Base-by-base conservation (phyloP, 1,140 invertebrate genomes). In the Drosophila watanabei region DNA sequence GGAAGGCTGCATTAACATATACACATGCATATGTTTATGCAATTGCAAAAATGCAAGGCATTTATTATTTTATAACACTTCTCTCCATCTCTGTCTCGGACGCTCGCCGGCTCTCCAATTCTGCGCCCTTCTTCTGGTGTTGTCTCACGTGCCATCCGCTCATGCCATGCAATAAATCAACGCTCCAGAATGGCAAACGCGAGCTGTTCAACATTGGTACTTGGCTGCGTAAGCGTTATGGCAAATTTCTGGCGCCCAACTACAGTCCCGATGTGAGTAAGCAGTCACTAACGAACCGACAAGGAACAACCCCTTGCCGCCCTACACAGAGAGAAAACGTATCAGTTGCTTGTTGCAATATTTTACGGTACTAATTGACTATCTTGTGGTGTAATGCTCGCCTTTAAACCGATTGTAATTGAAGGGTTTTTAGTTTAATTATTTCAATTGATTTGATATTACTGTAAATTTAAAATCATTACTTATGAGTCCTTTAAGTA, bases 201-300 rank as follows among this genome's bases (percentile, higher is more conserved):
- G 93, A 95, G 69, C 94, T 96, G 54, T 97, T 95, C 84, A 93
- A 95, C 80, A 94, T 94, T 78, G 96, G 96, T 35, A 82, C 94
- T 66, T 96, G 94, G 87, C 80, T 97, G 18, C 93, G 96, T 70
- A 79, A 94, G 71, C 94, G 95, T 66, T 97, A 96, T 79, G 92
- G 94, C 39, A 79, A 93, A 49, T 96, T 96, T 85, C 83, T 97
- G 52, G 95, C 95, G 7, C 89, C 92, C n/a, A 82, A 91, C 20
- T 97, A 96, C 82, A 94, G 86, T 77, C 94, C 95, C 8, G 93
- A 95, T 64, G 93, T 96, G 77, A 87, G 92, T 91, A 89, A 87
- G 63, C 82, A 73, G 68, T 64, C 68, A 77, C 86, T 86, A 91
- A 91, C 79, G 79, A 87, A 86, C 68, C 73, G 65, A 65, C 57